A percentile compares a stretch with the other conserved stretches of the same genome.
These are phyloP conservation scores for Vipera latastei DNA, from an alignment of 2,797 vertebrate species.

Conservation along the genomic window DNA sequence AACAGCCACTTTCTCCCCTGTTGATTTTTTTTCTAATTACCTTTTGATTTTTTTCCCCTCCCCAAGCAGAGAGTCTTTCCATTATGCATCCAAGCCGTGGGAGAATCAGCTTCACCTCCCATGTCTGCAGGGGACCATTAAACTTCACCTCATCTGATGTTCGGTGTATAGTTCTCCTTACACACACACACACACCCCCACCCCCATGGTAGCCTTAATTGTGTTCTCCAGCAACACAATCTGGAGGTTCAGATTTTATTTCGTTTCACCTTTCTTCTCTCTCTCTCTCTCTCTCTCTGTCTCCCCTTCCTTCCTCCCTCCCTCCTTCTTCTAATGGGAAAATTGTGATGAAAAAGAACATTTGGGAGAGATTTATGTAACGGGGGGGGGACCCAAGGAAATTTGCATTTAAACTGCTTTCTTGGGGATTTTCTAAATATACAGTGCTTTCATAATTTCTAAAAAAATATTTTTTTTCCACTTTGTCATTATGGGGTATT, in stretches of 20 bases:
- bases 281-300: no score
- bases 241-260: neutral
- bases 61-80: no score
- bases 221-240: neutral
- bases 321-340: neutral
- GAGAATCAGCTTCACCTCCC: no score
- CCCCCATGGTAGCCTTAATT: neutral
- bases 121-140: no score
- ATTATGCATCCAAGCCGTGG: no score
- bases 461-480: neutral
- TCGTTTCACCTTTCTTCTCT: neutral
- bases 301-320: neutral
- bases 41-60: no score
- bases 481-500: neutral
- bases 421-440: neutral
- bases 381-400: accelerated
- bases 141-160: no score
- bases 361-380: neutral
- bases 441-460: neutral
- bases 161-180: no score
- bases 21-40: no score
- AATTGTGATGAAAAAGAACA: neutral
- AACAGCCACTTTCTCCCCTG: no score
- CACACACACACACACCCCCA: no score
- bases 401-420: neutral